Conservation (phyloP, 2,888 invertebrate genomes). For the Drosophila greeni region DNA sequence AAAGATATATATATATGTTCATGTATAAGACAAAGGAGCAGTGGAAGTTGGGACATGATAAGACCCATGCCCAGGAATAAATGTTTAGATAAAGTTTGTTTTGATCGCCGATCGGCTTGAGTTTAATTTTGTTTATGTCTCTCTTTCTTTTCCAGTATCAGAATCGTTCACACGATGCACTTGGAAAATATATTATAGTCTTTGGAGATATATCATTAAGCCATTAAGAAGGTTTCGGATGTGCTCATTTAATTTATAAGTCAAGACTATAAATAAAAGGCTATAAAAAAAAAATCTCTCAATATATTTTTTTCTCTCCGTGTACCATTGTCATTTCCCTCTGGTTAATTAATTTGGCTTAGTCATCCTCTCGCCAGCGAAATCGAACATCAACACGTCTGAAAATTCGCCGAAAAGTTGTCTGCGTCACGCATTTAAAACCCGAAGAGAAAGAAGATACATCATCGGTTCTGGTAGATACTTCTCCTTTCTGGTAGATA, state of each 20-base stretch:
- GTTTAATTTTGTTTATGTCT: not conserved
- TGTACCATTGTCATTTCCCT: not conserved
- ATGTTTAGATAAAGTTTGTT: conserved; percentile 21
- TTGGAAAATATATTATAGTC: not conserved
- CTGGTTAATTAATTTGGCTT: conserved; percentile 22
- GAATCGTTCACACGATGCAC: not conserved
- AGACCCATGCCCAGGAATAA: conserved; percentile 11
- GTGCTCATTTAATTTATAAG: not conserved
- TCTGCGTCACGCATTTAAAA: conserved; percentile 35
- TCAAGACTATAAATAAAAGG: no score
- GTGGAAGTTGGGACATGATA: conserved; percentile 10
- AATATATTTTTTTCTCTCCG: conserved; percentile 3
- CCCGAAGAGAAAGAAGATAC: conserved; percentile 11
- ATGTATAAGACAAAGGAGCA: not conserved
- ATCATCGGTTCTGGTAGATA: conserved; percentile 6
- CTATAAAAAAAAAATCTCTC: no score
- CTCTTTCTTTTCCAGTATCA: not conserved
- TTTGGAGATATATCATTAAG: not conserved
- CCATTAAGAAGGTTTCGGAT: not conserved
- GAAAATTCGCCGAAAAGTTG: conserved; percentile 36
- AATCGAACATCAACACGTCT: conserved; percentile 17
- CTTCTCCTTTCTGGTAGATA: not conserved
- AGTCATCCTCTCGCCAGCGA: conserved; percentile 28
- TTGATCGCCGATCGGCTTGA: not conserved
- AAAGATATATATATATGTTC: not conserved